phyloP scores from a whole-genome alignment of 2,113 vertebrate genomes.

The Pyrgilauda ruficollis region DNA sequence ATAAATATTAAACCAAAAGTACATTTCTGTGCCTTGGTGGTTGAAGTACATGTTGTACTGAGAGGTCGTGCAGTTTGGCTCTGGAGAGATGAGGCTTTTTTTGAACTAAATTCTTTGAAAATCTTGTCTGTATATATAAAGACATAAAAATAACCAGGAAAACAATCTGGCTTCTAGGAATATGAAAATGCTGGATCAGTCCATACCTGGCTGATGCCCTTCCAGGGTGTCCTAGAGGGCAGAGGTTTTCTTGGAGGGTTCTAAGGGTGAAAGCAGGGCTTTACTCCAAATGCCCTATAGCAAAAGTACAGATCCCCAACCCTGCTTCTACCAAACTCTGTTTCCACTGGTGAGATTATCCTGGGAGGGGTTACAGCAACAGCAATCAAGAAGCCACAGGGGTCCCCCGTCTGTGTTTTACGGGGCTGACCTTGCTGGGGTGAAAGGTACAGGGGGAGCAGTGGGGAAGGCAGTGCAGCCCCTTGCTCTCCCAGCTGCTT shows the following conservation, averaged over 20 bases:
- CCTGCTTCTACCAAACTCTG: fast-evolving
- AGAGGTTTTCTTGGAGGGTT: not conserved
- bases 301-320: fast-evolving
- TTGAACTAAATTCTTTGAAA: fast-evolving
- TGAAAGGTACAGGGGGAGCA: not conserved
- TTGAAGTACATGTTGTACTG: not conserved
- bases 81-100: fast-evolving
- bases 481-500: not conserved
- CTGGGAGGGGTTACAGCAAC: not conserved
- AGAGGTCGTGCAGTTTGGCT: fast-evolving
- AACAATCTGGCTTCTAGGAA: not conserved
- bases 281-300: not conserved
- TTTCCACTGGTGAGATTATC: not conserved
- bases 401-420: not conserved
- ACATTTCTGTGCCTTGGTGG: not conserved
- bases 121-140: not conserved
- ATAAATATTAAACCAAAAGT: not conserved
- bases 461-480: fast-evolving
- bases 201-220: not conserved
- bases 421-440: fast-evolving
- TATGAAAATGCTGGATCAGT: not conserved
- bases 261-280: fast-evolving
- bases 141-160: not conserved
- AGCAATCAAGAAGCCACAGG: not conserved
- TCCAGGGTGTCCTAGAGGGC: not conserved